phyloP scores from a whole-genome alignment of 2,888 invertebrate species.

The Kryphioiulus occultus region DNA sequence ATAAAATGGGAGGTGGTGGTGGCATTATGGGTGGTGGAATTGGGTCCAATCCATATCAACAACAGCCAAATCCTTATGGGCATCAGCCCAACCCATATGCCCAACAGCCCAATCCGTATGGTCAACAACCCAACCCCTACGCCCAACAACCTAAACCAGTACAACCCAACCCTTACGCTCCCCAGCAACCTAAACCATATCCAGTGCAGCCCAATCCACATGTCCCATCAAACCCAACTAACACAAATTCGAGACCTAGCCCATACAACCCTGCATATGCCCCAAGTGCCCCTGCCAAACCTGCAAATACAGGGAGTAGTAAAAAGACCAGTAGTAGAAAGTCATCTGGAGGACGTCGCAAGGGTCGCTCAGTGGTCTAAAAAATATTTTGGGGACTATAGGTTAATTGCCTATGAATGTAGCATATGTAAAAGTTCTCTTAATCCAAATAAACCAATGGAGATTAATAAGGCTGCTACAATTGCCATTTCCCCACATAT shows the following conservation, averaged over 20 bases:
- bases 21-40: neutral
- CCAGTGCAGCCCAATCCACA: neutral
- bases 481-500: too few relatives aligned
- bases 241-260: neutral
- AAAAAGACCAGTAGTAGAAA: neutral
- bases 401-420: neutral
- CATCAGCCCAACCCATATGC: neutral
- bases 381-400: neutral
- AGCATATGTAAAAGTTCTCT: too few relatives aligned
- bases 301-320: neutral
- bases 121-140: neutral
- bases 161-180: neutral
- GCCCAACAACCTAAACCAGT: neutral
- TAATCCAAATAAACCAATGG: too few relatives aligned
- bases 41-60: slow-evolving; percentile 6
- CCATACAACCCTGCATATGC: neutral
- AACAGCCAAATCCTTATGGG: neutral
- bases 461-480: too few relatives aligned
- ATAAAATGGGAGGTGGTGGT: neutral
- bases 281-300: neutral
- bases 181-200: neutral
- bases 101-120: neutral
- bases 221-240: neutral
- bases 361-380: neutral
- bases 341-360: neutral